phyloP scores from a whole-genome alignment of 2,888 invertebrate species.

The Helleia helle region DNA sequence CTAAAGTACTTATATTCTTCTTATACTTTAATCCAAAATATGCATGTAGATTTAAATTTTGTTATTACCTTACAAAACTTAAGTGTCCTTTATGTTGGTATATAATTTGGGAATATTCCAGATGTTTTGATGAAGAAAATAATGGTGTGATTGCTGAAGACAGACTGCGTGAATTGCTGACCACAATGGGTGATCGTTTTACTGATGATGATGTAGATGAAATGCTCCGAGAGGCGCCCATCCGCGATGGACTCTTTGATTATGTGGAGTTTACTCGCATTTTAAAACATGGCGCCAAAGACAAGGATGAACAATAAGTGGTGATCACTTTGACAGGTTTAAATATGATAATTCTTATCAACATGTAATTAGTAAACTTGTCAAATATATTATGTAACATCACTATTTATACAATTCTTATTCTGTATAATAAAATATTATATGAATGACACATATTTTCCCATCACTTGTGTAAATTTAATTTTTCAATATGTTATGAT shows the following conservation, averaged over 20 bases:
- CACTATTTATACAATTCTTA: too few species aligned
- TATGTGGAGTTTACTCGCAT: constrained; percentile 99
- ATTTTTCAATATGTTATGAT: neutral
- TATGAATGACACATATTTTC: too few species aligned
- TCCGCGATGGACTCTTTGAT: constrained; percentile 94
- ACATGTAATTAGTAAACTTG: too few species aligned
- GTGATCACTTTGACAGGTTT: neutral
- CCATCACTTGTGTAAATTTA: neutral
- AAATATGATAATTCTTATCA: too few species aligned
- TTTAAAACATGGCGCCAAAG: constrained; percentile 98
- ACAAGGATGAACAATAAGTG: constrained; percentile 92
- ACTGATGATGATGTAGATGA: constrained; percentile 99
- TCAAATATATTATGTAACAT: too few species aligned
- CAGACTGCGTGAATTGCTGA: constrained; percentile 93
- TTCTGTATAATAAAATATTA: too few species aligned
- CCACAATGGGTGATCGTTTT: constrained; percentile 97
- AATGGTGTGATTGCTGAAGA: constrained; percentile 94
- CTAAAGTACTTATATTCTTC: too few species aligned
- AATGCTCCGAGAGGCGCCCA: constrained; percentile 98
- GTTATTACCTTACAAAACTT: neutral
- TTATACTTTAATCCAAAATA: too few species aligned
- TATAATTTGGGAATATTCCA: constrained; percentile 20
- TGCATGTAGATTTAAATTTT: too few species aligned
- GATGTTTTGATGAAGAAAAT: constrained; percentile 98
- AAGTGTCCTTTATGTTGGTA: neutral